These are phyloP conservation scores for Lumbricus terrestris DNA, from an alignment of 2,888 invertebrate species.

Conservation along the genomic window DNA sequence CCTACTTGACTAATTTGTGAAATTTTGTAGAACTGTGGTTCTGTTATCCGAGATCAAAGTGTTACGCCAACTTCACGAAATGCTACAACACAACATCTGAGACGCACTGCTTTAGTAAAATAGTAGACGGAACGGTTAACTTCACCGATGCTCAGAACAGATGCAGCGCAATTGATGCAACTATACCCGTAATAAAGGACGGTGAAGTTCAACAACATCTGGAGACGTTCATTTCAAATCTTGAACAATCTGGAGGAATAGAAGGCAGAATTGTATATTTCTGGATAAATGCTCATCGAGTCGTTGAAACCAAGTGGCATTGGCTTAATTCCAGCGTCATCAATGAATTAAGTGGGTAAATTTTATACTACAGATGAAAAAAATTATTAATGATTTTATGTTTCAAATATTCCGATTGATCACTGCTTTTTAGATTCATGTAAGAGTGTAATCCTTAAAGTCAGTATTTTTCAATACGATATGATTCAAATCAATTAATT, in stretches of 20 bases:
- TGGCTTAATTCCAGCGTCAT: background rate
- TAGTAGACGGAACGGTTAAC: background rate
- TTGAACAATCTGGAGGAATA: background rate
- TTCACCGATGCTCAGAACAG: background rate
- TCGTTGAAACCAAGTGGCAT: background rate
- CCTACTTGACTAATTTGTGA: background rate
- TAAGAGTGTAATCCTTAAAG: background rate
- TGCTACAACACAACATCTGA: background rate
- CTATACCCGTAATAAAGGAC: background rate
- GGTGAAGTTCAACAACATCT: background rate
- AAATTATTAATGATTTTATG: background rate
- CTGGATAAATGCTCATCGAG: background rate
- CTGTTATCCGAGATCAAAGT: background rate
- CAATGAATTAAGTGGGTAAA: background rate
- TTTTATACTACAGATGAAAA: background rate
- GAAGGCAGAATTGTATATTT: background rate
- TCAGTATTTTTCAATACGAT: background rate
- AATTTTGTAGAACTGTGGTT: background rate
- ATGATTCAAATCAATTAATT: background rate
- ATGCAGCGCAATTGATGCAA: background rate
- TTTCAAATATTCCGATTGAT: background rate
- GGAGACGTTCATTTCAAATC: background rate
- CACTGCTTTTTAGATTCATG: background rate
- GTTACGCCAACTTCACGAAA: background rate
- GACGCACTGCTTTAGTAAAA: slow-evolving; percentile 3